These are phyloP conservation scores for Chanos chanos DNA, from an alignment of 2,797 vertebrate species.

Conservation along the genomic window DNA sequence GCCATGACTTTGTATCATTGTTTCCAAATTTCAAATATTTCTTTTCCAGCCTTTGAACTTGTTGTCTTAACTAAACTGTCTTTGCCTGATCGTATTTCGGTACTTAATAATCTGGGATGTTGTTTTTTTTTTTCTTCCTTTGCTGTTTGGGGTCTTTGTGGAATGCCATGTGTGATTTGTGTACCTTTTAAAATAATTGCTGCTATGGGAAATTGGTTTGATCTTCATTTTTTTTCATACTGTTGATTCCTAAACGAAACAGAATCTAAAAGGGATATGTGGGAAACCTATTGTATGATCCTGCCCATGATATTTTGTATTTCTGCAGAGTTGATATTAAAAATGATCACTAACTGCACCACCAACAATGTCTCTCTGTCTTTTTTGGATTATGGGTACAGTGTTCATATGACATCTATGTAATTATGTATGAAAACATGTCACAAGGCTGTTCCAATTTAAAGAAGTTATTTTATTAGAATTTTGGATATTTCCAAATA, in stretches of 20 bases:
- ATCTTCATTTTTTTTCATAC: slow-evolving; percentile 4
- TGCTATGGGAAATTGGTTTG: slow-evolving; percentile 33
- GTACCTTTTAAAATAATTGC: slow-evolving; percentile 18
- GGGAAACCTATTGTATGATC: slow-evolving; percentile 38
- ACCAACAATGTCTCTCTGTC: slow-evolving; percentile 1
- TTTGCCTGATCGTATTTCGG: too few species aligned
- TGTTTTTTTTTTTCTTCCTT: slow-evolving; percentile 15
- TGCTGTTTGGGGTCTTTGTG: slow-evolving; percentile 18
- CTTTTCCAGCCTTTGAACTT: too few species aligned
- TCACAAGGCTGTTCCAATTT: too few species aligned
- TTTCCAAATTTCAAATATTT: not conserved
- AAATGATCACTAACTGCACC: slow-evolving; percentile 37
- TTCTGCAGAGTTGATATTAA: slow-evolving; percentile 54
- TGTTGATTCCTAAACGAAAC: slow-evolving; percentile 4
- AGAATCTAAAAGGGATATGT: slow-evolving; percentile 13
- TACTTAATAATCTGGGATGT: slow-evolving; percentile 2
- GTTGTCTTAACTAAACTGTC: too few species aligned
- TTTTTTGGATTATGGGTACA: too few species aligned
- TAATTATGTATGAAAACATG: too few species aligned
- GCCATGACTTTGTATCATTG: slow-evolving; percentile 4
- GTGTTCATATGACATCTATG: too few species aligned
- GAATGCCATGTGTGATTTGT: slow-evolving; percentile 19
- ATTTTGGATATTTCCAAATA: too few species aligned
- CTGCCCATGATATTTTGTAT: slow-evolving; percentile 43
- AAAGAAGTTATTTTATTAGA: too few species aligned